A percentile compares a stretch with the other conserved stretches of the same genome.
Evolutionary conservation across 2,888 invertebrate genomes (phyloP).

Genomic region (Callimorpha dominula): DNA sequence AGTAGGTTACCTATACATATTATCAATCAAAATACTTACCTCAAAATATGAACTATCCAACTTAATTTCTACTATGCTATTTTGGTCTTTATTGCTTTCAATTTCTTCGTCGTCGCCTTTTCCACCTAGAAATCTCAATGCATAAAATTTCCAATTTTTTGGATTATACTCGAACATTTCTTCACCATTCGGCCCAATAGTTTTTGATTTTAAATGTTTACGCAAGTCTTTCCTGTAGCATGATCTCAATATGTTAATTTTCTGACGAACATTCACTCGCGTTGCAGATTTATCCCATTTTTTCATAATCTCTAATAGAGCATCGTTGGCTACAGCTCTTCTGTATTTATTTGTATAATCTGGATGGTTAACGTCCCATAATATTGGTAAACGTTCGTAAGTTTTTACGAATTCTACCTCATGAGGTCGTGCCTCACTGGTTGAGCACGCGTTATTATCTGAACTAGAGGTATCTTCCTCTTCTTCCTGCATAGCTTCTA

Average conservation of each 20-base stretch:
- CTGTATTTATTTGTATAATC: slow-evolving; percentile 58
- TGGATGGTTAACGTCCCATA: slow-evolving; percentile 57
- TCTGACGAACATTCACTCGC: slow-evolving; percentile 51
- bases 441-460: not conserved
- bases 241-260: slow-evolving; percentile 62
- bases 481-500: slow-evolving; percentile 30
- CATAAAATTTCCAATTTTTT: slow-evolving; percentile 57
- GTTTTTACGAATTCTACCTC: slow-evolving; percentile 54
- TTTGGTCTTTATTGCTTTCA: slow-evolving; percentile 12
- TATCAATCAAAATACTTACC: slow-evolving; percentile 34
- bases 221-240: slow-evolving; percentile 55
- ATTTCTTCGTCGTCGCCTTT: slow-evolving; percentile 3
- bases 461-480: not conserved
- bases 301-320: slow-evolving; percentile 49
- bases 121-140: slow-evolving; percentile 50
- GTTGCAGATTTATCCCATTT: slow-evolving; percentile 51
- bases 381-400: slow-evolving; percentile 52
- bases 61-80: slow-evolving; percentile 36
- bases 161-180: slow-evolving; percentile 51
- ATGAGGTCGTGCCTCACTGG: slow-evolving; percentile 33
- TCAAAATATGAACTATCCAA: slow-evolving; percentile 37
- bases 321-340: slow-evolving; percentile 51
- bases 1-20: not conserved
- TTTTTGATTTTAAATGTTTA: slow-evolving; percentile 52
- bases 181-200: slow-evolving; percentile 50